Percentiles rank a stretch among this genome's conserved stretches.
Conservation (phyloP, 2,797 vertebrate species). For the Streptopelia turtur region DNA sequence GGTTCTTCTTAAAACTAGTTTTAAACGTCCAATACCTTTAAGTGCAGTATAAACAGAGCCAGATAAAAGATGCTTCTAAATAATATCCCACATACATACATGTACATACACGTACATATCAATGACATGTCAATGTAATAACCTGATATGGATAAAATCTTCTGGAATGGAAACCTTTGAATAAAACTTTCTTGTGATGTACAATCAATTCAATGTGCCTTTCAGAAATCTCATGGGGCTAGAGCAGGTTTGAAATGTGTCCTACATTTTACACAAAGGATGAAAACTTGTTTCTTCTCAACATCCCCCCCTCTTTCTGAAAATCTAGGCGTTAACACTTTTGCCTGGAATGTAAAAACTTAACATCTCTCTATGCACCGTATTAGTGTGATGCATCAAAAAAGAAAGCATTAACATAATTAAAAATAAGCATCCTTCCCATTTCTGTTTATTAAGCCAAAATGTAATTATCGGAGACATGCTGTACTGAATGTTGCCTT, state of each 20-base stretch:
- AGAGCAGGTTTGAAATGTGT: accelerated
- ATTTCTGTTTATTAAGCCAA: constrained; percentile 57
- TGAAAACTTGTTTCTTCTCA: background rate
- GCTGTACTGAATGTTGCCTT: constrained; percentile 29
- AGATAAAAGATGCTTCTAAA: background rate
- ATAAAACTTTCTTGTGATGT: background rate
- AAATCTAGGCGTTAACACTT: background rate
- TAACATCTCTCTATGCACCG: background rate
- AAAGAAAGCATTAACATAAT: constrained; percentile 38
- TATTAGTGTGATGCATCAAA: background rate
- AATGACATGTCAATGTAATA: background rate
- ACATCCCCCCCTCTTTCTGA: background rate
- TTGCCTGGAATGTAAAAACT: background rate
- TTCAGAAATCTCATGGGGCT: background rate
- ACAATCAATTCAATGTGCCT: background rate
- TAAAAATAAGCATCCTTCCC: constrained; percentile 39
- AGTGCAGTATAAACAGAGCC: background rate
- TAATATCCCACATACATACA: background rate
- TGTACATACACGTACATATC: accelerated
- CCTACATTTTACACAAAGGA: background rate
- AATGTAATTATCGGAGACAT: constrained; percentile 57
- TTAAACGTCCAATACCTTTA: background rate
- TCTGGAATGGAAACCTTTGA: background rate
- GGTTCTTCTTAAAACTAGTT: background rate
- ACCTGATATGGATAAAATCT: background rate